Base-by-base conservation (phyloP, 1,140 invertebrate genomes). In the Drosophila ogumai region DNA sequence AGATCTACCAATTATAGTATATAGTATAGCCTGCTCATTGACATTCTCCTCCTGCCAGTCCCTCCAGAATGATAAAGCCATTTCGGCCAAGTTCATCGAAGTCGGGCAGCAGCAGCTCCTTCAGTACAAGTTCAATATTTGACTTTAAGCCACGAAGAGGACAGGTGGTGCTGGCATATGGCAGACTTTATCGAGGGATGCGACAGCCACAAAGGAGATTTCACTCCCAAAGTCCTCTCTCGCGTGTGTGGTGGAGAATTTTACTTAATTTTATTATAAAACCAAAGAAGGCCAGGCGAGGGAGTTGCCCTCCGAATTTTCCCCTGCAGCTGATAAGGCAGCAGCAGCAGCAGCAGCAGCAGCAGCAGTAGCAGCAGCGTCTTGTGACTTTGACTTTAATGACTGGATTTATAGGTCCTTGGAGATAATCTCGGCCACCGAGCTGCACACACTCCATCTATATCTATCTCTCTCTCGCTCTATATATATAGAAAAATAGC, bases 381-480 rank as follows among this genome's bases (percentile, higher is more conserved):
- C 85, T 92, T 92, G 91, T 92, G 91, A 92, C 91, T 92, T 92
- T 92, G 91, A 92, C 91, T 92, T 92, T 92, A 92, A 92, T 92
- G 88, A 92, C 91, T 92, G 91, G 91, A 92, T 92, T 92, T 92
- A 92, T 92, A 92, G 91, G 91, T 92, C 91, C 91, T 92, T 91
- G 67, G 91, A 92, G 91, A 92, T 92, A 92, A 92, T 92, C 91
- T 91, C 63, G 85, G 78, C 72, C 72, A 84, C 49, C 67, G 44
- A 58, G 69, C 63, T 58, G 56, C 41, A 56, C 68, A 76, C 72
- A 75, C 61, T 44, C 50, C 44, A 60, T 64, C 44, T 55, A 22
- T 44, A 36, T 19, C n/a, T 32, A 5, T 17, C 28, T 34, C 6
- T 7, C 49, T 34, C 3, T 34, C 0, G 9, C 8, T n/a, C 25